Evolutionary conservation across 1,140 invertebrate species (phyloP).

Genomic region (Piezodorus guildinii): DNA sequence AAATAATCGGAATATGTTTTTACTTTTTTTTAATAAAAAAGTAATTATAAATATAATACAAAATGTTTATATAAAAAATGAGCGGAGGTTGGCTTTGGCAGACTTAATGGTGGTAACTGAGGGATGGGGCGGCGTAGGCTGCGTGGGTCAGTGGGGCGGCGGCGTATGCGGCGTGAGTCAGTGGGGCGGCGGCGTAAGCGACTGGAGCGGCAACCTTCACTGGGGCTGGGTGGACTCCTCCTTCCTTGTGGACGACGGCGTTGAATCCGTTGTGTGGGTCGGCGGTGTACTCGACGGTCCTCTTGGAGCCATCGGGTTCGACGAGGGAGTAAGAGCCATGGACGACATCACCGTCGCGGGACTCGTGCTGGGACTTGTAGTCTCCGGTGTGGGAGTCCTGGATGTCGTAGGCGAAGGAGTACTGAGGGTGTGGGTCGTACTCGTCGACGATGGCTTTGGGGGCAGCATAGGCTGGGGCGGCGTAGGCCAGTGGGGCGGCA

Average conservation of each 20-base stretch:
- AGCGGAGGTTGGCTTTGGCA: constrained; percentile 4
- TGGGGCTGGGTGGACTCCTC: not conserved
- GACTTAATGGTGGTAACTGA: constrained; percentile 12
- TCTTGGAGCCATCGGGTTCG: constrained; percentile 13
- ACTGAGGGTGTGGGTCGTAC: constrained; percentile 12
- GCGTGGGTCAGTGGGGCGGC: not conserved
- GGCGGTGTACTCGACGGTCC: constrained; percentile 12
- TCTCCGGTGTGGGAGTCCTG: constrained; percentile 11
- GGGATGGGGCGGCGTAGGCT: constrained; percentile 1
- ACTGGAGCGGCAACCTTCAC: not conserved
- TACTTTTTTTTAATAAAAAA: constrained; percentile 10
- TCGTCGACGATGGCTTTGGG: not conserved
- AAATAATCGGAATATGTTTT: not conserved
- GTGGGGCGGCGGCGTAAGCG: not conserved
- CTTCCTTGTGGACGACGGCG: constrained; percentile 13
- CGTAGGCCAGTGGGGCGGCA: not conserved
- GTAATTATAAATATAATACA: constrained; percentile 8
- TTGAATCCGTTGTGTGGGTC: constrained; percentile 14
- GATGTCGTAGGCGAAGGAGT: constrained; percentile 12
- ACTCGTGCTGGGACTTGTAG: constrained; percentile 9
- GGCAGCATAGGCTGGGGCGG: not conserved
- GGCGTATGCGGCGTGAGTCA: not conserved
- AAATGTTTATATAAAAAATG: constrained; percentile 7
- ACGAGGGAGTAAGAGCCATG: constrained; percentile 9
- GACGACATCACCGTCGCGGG: constrained; percentile 11